Percentiles rank a stretch among this genome's conserved stretches.
These are phyloP conservation scores for Microtus pennsylvanicus DNA, from an alignment of 2,113 vertebrate species.

Conservation along the genomic window DNA sequence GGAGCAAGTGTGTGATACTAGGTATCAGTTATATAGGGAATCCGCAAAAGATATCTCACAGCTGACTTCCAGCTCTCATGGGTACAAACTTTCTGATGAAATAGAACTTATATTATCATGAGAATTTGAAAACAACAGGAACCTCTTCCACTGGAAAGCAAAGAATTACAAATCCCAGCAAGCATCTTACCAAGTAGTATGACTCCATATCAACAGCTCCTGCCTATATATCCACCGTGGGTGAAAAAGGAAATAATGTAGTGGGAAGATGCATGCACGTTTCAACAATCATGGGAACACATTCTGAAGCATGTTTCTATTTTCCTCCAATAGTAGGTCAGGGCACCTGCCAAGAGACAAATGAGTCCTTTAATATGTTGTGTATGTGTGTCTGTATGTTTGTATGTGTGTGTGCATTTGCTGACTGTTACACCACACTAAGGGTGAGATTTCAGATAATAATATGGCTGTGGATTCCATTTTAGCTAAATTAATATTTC, in stretches of 20 bases:
- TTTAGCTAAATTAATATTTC: constrained; percentile 11
- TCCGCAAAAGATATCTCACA: not conserved
- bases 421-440: not conserved
- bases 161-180: not conserved
- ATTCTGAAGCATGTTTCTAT: not conserved
- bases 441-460: not conserved
- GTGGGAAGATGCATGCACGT: not conserved
- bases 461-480: not conserved
- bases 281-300: not conserved
- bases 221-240: not conserved
- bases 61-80: not conserved
- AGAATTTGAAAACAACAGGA: not conserved
- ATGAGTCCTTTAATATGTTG: not conserved
- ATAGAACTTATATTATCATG: not conserved
- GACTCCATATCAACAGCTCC: not conserved
- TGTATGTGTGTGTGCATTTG: not conserved
- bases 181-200: not conserved
- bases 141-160: not conserved
- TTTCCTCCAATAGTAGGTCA: not conserved
- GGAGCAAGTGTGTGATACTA: not conserved
- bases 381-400: not conserved
- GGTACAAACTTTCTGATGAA: not conserved
- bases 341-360: not conserved
- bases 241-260: not conserved
- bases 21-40: not conserved